Evolutionary conservation across 2,888 invertebrate genomes (phyloP), one percentile per base, ranked within the genome.

Genomic region (Labia minor): DNA sequence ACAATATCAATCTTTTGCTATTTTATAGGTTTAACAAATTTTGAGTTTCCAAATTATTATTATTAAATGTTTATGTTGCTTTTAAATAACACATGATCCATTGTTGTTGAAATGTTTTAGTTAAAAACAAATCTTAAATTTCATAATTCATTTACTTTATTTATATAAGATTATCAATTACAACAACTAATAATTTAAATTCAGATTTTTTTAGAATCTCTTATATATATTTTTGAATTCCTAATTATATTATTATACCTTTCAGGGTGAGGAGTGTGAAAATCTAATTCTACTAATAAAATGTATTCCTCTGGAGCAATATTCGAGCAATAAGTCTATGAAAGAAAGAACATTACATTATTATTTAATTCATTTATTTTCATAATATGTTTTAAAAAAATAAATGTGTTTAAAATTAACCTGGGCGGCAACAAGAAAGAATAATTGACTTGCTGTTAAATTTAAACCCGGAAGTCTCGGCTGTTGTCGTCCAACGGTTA

Each of bases 371-470:
- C 16, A 37, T 26, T 8, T 26, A 26, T 61, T 16, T 37, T 19
- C 37, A 16, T 67, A 1, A 19, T n/a, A 21, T 1, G n/a, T 62
- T 14, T 19, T 3, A 49, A 26, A 26, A 26, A 6, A 26, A 26
- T 26, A 26, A 14, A 4, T 33, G 19, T 14, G n/a, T 20, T 61
- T n/a, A n/a, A n/a, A n/a, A n/a, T n/a, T n/a, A 69, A 80, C 81
- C 78, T 80, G 81, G 71, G 81, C 81, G 68, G 80, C 79, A 71
- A 78, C 77, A 69, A 82, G 74, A 73, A 81, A 81, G 76, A 81
- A 81, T 64, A 81, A 74, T 72, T 82, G 81, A 68, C 76, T 77
- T 21, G 79, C 75, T 33, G 77, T 77, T 66, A 80, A 75, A 61
- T 77, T 77, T 26, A 82, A 72, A 64, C 77, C 78, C 21, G 81